Percentiles rank a stretch among this genome's conserved stretches.
Evolutionary conservation across 2,797 vertebrate genomes (phyloP).

Genomic region (Enteromius viviparus): DNA sequence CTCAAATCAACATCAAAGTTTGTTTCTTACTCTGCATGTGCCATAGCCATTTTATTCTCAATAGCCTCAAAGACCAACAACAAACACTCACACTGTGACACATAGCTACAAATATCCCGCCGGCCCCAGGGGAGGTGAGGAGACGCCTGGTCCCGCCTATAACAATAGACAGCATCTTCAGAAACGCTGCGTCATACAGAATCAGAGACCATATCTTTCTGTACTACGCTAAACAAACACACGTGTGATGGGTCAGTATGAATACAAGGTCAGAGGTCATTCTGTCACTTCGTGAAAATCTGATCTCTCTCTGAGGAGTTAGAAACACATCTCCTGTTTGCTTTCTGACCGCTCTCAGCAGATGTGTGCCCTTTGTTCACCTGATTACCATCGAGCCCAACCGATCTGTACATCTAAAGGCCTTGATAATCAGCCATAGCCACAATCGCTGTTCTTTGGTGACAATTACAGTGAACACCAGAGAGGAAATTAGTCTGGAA

Average conservation of each 20-base stretch:
- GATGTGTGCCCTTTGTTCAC: constrained; percentile 34
- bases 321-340: constrained; percentile 26
- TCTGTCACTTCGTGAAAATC: constrained; percentile 13
- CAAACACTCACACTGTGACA: neutral
- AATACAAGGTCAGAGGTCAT: neutral
- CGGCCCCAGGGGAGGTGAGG: constrained; percentile 57
- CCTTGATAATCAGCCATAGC: neutral
- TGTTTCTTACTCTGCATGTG: neutral
- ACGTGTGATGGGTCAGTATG: neutral
- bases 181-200: constrained; percentile 53
- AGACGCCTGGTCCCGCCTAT: constrained; percentile 67
- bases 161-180: constrained; percentile 65
- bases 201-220: constrained; percentile 10
- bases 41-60: neutral
- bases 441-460: neutral
- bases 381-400: constrained; percentile 16
- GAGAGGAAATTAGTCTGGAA: constrained; percentile 1
- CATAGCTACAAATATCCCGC: constrained; percentile 24
- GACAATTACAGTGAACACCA: neutral
- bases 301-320: constrained; percentile 43
- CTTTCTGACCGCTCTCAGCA: neutral
- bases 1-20: neutral
- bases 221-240: neutral
- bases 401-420: neutral
- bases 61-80: neutral